These are phyloP conservation scores for Thalpophila matura DNA, from an alignment of 2,888 invertebrate genomes.

Conservation along the genomic window DNA sequence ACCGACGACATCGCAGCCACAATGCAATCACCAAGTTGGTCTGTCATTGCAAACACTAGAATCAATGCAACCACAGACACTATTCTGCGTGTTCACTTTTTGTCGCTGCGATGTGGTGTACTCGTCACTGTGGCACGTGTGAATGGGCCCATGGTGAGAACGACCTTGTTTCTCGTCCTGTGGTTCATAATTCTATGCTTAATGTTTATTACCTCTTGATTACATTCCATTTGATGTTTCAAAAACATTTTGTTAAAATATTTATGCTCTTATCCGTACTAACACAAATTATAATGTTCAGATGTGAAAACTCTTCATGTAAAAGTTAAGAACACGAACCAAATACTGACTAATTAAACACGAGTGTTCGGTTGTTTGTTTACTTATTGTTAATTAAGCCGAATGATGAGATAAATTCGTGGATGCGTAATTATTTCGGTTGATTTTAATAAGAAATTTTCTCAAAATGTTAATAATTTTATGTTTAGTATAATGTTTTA, in stretches of 20 bases:
- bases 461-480: background rate
- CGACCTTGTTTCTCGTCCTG: too few species aligned
- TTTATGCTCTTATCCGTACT: conserved; percentile 7
- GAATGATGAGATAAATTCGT: background rate
- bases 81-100: too few species aligned
- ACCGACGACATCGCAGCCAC: too few species aligned
- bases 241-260: conserved; percentile 27
- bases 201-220: too few species aligned
- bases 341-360: conserved; percentile 49
- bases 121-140: too few species aligned
- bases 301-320: conserved; percentile 29
- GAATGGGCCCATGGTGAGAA: too few species aligned
- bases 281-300: conserved; percentile 30
- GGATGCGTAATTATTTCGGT: conserved; percentile 9
- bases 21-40: too few species aligned
- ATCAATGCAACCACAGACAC: too few species aligned
- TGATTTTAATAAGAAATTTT: background rate
- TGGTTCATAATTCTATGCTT: too few species aligned
- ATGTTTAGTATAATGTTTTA: background rate
- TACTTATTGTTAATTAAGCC: conserved; percentile 26
- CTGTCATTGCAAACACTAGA: too few species aligned
- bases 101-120: too few species aligned
- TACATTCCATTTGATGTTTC: background rate
- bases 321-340: conserved; percentile 40
- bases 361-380: conserved; percentile 40